These are phyloP conservation scores for Prionace glauca DNA, from an alignment of 2,797 vertebrate species.

Conservation along the genomic window DNA sequence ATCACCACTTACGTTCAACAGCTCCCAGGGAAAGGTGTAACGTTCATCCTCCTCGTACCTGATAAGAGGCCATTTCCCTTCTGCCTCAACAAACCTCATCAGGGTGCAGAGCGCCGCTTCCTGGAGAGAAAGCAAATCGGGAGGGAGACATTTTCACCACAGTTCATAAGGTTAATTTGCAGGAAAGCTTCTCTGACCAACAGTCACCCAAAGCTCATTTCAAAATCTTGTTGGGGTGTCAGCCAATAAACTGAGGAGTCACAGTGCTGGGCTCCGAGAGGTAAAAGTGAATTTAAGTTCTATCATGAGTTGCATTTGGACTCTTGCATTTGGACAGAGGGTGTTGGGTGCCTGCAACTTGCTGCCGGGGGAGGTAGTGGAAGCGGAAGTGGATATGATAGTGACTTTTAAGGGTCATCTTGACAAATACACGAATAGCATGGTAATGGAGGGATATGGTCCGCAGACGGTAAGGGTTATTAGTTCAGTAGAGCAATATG, in stretches of 20 bases:
- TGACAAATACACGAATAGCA: too few species aligned
- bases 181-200: background rate
- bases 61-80: slow-evolving; percentile 69
- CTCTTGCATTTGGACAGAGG: too few species aligned
- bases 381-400: too few species aligned
- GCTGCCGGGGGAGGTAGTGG: too few species aligned
- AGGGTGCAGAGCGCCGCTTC: slow-evolving; percentile 70
- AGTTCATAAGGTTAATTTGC: background rate
- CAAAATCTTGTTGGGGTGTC: background rate
- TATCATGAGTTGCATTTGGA: background rate
- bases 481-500: too few species aligned
- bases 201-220: background rate
- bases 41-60: slow-evolving; percentile 72
- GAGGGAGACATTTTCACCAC: background rate
- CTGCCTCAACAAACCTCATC: slow-evolving; percentile 75
- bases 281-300: background rate
- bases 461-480: too few species aligned
- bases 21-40: slow-evolving; percentile 71
- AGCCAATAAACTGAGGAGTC: background rate
- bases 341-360: too few species aligned
- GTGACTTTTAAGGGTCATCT: too few species aligned
- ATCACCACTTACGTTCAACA: slow-evolving; percentile 63
- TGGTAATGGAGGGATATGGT: too few species aligned
- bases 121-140: slow-evolving; percentile 50
- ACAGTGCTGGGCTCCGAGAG: background rate